Evolutionary conservation across 2,797 vertebrate genomes (phyloP).

Genomic region (Bovichtus diacanthus): DNA sequence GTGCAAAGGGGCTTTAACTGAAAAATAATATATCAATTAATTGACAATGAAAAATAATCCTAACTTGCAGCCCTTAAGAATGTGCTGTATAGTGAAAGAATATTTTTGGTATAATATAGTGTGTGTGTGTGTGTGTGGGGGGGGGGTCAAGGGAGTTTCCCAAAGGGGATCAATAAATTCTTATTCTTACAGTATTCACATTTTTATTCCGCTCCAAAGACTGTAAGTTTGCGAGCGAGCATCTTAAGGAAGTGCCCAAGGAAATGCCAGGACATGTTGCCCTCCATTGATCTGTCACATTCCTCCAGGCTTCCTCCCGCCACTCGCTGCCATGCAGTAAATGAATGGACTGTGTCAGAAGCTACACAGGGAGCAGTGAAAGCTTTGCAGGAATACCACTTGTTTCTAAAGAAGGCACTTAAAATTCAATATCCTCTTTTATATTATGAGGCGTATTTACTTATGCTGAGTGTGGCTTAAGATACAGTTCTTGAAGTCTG

Average conservation of each 20-base stretch:
- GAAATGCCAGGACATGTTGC: slow-evolving; percentile 54
- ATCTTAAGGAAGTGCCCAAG: slow-evolving; percentile 32
- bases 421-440: slow-evolving; percentile 44
- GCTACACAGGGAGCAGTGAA: slow-evolving; percentile 14
- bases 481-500: slow-evolving; percentile 9
- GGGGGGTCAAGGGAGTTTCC: not conserved
- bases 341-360: slow-evolving; percentile 43
- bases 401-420: slow-evolving; percentile 50
- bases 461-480: slow-evolving; percentile 37
- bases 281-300: slow-evolving; percentile 51
- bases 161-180: slow-evolving; percentile 24
- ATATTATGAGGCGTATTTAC: slow-evolving; percentile 48
- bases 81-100: not conserved
- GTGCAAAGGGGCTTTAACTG: not conserved
- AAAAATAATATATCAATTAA: not conserved
- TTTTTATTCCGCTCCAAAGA: slow-evolving; percentile 35
- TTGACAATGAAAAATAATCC: not conserved
- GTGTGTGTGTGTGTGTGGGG: not conserved
- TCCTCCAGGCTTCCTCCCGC: slow-evolving; percentile 41
- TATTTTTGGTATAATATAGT: not conserved
- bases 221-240: slow-evolving; percentile 15
- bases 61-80: not conserved
- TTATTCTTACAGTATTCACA: slow-evolving; percentile 19
- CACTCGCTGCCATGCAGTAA: slow-evolving; percentile 30
- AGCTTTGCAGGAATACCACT: slow-evolving; percentile 39